Base-by-base conservation (phyloP, 2,797 vertebrate genomes). In the Phoeniculus purpureus region DNA sequence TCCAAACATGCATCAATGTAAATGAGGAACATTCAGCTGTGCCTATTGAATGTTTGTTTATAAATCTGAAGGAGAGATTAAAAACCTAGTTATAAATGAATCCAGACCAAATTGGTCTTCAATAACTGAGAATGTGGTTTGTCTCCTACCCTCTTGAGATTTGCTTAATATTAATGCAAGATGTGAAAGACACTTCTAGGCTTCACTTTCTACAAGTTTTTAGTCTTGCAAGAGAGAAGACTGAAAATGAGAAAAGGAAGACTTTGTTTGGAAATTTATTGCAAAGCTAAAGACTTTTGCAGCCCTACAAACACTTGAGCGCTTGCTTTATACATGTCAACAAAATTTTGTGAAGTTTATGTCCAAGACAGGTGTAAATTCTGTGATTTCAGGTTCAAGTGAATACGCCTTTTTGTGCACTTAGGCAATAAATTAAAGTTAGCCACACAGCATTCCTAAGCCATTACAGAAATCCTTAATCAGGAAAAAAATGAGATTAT, bases 81-180 rank as follows among this genome's bases (percentile, higher is more conserved):
- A 88, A 93, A 66, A 82, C 18, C 13, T 50, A 54, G 62, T 58
- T 87, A 81, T 34, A 87, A 80, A 84, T 55, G 71, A 65, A 82
- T 48, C 23, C 5, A 6, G 29, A 76, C 71, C 22, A 71, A 75
- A 81, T 89, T 73, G 75, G 27, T 74, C 87, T 93, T 92, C 75
- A 91, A 70, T 85, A 88, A 76, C 18, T 2, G 6, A 84, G 62
- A 91, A 87, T 13, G 43, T 68, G 56, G 65, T 89, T 81, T 80
- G n/a, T 76, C 64, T 92, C 34, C 52, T 62, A 29, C 8, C 4
- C 58, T 80, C 68, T 75, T 75, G 68, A 77, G 73, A 79, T 87
- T 68, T 22, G 6, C 64, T 93, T 88, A 86, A 77, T 87, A 96
- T 82, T 87, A 94, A 94, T 4, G 3, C 32, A 85, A 87, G 75